Percentiles rank a stretch among this genome's conserved stretches.
These are phyloP conservation scores for Paramisgurnus dabryanus DNA, from an alignment of 2,113 vertebrate genomes.

Conservation along the genomic window DNA sequence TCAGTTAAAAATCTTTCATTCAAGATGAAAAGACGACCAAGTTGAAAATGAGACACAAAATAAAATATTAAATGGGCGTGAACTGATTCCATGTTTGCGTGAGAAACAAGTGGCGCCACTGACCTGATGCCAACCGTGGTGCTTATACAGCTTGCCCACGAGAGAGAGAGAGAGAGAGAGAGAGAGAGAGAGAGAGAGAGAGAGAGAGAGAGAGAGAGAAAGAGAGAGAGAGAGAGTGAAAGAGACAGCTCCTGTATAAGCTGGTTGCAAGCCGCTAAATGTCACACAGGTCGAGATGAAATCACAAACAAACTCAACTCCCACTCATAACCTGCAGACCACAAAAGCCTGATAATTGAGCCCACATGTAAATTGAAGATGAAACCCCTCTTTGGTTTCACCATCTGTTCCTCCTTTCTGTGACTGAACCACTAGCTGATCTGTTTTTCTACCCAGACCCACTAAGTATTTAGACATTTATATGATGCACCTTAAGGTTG, in stretches of 20 bases:
- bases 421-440: constrained; percentile 11
- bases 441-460: not conserved
- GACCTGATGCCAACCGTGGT: constrained; percentile 32
- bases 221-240: not conserved
- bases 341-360: constrained; percentile 58
- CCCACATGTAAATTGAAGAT: constrained; percentile 53
- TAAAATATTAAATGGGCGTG: constrained; percentile 17
- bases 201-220: not conserved
- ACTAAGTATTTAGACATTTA: not conserved
- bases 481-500: not conserved
- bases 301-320: constrained; percentile 45
- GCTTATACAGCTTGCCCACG: not conserved
- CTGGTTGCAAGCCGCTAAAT: constrained; percentile 54
- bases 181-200: not conserved
- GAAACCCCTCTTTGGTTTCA: constrained; percentile 55
- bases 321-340: constrained; percentile 46
- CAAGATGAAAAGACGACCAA: not conserved
- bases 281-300: constrained; percentile 56
- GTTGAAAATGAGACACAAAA: not conserved
- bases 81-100: constrained; percentile 4
- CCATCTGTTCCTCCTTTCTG: constrained; percentile 57
- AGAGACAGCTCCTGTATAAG: constrained; percentile 29
- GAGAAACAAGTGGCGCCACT: constrained; percentile 20
- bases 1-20: not conserved
- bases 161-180: not conserved